Evolutionary conservation across 2,113 vertebrate genomes (phyloP).

Genomic region (Mormyrus lacerda): DNA sequence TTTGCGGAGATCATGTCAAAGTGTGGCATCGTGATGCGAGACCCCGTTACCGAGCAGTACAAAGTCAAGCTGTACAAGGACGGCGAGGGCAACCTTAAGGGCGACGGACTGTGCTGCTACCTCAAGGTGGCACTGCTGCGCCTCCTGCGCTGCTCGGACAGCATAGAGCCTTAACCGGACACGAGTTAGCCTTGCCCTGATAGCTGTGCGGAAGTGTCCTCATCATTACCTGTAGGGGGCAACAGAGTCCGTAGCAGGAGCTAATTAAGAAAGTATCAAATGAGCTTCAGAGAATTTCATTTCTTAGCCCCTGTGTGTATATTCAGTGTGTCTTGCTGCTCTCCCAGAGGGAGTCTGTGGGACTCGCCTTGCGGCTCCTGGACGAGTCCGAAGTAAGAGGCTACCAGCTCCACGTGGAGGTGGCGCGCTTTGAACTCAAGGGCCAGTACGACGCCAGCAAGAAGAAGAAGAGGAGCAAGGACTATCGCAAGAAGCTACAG

Average conservation of each 20-base stretch:
- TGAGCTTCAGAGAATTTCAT: not conserved
- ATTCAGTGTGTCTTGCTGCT: not conserved
- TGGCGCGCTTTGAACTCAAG: slow-evolving; percentile 85
- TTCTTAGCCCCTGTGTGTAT: not conserved
- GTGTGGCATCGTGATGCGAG: slow-evolving; percentile 89
- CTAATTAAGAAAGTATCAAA: not conserved
- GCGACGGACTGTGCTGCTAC: slow-evolving; percentile 94
- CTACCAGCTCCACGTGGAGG: slow-evolving; percentile 85
- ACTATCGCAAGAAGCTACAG: slow-evolving; percentile 85
- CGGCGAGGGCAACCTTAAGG: slow-evolving; percentile 87
- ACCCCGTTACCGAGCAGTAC: slow-evolving; percentile 84
- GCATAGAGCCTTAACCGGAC: not conserved
- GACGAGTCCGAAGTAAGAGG: slow-evolving; percentile 89
- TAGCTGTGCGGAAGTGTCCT: not conserved
- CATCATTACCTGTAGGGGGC: not conserved
- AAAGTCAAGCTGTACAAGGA: slow-evolving; percentile 96
- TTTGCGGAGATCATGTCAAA: slow-evolving; percentile 89
- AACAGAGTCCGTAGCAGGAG: not conserved
- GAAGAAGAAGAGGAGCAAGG: slow-evolving; percentile 92
- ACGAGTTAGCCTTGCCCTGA: not conserved
- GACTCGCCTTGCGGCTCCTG: slow-evolving; percentile 76
- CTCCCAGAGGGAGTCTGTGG: slow-evolving; percentile 83
- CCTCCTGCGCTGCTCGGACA: not conserved
- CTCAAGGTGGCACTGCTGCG: slow-evolving; percentile 70
- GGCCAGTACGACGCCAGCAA: slow-evolving; percentile 88